Conservation (phyloP, 2,113 vertebrate genomes). For the Ailurus styani region DNA sequence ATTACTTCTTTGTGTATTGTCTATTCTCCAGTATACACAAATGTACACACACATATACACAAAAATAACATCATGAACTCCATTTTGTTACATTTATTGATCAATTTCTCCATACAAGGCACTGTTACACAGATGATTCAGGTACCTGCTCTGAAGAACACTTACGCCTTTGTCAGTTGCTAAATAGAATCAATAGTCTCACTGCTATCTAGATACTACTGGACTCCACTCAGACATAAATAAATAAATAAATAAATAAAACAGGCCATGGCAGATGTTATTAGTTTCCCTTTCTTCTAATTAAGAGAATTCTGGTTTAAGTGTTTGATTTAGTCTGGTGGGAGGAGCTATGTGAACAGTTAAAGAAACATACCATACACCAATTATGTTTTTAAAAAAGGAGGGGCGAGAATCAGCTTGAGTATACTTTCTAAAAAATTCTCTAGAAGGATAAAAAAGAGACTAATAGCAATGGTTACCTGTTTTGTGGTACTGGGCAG, state of each 20-base stretch:
- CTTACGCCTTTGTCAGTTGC: conserved; percentile 11
- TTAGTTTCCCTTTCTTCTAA: not conserved
- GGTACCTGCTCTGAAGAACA: not conserved
- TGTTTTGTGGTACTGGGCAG: not conserved
- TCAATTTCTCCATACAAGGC: not conserved
- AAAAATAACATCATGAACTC: not conserved
- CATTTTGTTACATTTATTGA: not conserved
- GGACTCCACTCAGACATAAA: not conserved
- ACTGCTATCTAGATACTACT: not conserved
- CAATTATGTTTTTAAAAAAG: not conserved
- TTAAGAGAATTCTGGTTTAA: not conserved
- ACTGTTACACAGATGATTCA: not conserved
- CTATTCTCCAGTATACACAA: not conserved
- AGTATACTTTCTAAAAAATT: not conserved
- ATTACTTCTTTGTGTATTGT: not conserved
- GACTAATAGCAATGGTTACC: not conserved
- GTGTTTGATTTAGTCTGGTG: not conserved
- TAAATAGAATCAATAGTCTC: conserved; percentile 22
- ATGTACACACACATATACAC: not conserved
- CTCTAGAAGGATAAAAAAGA: not conserved
- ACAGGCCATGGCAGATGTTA: not conserved
- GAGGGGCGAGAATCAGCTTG: not conserved
- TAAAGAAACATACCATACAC: not conserved
- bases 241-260: not conserved
- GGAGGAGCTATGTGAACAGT: not conserved